A percentile compares a stretch with the other conserved stretches of the same genome.
Evolutionary conservation across 30 jellyfish, hydroid and myxozoan species (phyloP).

Genomic region (Aurelia aurita): DNA sequence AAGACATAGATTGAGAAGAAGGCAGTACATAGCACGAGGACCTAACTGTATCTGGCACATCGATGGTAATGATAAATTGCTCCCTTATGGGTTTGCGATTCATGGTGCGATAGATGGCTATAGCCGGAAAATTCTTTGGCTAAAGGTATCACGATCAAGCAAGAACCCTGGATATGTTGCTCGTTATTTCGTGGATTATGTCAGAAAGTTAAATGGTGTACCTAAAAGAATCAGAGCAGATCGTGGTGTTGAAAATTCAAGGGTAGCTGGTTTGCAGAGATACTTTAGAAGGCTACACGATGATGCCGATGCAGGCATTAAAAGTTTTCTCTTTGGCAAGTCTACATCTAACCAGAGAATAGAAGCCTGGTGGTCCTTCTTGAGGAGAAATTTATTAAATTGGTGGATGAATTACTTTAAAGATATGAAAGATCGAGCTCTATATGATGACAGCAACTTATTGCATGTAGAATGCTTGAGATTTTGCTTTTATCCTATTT

Average conservation of each 20-base stretch:
- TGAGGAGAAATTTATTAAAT: neutral
- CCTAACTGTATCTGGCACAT: conserved; percentile 53
- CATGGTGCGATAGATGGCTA: conserved; percentile 64
- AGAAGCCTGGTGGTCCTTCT: conserved; percentile 67
- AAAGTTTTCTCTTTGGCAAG: conserved; percentile 4
- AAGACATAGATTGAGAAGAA: conserved; percentile 16
- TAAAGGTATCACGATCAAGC: conserved; percentile 30
- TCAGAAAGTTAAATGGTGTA: neutral
- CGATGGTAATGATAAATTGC: conserved; percentile 14
- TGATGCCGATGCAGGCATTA: neutral
- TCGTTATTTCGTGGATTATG: conserved; percentile 3
- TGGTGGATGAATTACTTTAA: conserved; percentile 39
- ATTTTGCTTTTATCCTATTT: conserved; percentile 27
- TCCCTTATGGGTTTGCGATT: conserved; percentile 50
- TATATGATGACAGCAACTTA: conserved; percentile 6
- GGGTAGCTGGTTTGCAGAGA: conserved; percentile 21
- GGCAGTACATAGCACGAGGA: conserved; percentile 35
- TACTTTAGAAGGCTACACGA: neutral
- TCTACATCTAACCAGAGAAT: conserved; percentile 59
- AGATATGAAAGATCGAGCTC: conserved; percentile 30
- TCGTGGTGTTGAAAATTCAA: conserved; percentile 52
- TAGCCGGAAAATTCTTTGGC: conserved; percentile 57
- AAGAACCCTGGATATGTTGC: conserved; percentile 21
- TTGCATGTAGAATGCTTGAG: conserved; percentile 16
- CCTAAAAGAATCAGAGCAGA: conserved; percentile 36